Evolutionary conservation across 2,113 vertebrate genomes (phyloP).

Genomic region (Excalfactoria chinensis): DNA sequence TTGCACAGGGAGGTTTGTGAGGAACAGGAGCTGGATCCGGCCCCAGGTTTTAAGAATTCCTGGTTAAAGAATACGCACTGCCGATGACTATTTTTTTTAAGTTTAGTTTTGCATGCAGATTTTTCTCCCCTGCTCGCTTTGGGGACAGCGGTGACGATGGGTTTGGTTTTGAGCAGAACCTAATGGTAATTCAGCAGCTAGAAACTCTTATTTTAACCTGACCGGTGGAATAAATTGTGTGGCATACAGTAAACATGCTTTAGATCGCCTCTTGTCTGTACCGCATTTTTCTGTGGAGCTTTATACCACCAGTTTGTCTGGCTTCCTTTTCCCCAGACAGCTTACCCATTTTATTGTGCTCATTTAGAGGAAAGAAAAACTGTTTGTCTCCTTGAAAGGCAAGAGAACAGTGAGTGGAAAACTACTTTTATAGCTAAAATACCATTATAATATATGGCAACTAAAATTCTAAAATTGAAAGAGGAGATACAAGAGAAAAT

Average conservation of each 20-base stretch:
- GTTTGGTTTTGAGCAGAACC: conserved; percentile 24
- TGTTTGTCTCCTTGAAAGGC: conserved; percentile 70
- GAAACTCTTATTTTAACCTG: conserved; percentile 37
- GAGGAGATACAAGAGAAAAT: conserved; percentile 56
- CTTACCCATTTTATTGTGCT: conserved; percentile 72
- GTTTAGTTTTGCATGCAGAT: neutral
- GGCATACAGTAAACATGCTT: conserved; percentile 42
- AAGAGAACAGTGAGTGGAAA: conserved; percentile 64
- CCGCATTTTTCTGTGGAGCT: conserved; percentile 67
- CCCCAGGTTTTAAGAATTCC: neutral
- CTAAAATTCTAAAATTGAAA: conserved; percentile 71
- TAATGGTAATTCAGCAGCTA: conserved; percentile 19
- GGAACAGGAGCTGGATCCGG: neutral
- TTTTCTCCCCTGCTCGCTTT: neutral
- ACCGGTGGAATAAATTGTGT: conserved; percentile 35
- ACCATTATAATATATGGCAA: conserved; percentile 64
- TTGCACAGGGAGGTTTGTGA: neutral
- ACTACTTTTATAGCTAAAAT: conserved; percentile 69
- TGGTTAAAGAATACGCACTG: neutral
- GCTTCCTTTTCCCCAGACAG: conserved; percentile 36
- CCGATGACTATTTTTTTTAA: neutral
- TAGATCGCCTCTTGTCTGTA: conserved; percentile 52
- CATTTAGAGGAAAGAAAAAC: conserved; percentile 71
- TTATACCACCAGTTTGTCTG: conserved; percentile 57
- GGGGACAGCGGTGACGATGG: neutral